Evolutionary conservation across 2,888 invertebrate genomes (phyloP), one percentile per base, ranked within the genome.

Genomic region (Eupithecia subfuscata): DNA sequence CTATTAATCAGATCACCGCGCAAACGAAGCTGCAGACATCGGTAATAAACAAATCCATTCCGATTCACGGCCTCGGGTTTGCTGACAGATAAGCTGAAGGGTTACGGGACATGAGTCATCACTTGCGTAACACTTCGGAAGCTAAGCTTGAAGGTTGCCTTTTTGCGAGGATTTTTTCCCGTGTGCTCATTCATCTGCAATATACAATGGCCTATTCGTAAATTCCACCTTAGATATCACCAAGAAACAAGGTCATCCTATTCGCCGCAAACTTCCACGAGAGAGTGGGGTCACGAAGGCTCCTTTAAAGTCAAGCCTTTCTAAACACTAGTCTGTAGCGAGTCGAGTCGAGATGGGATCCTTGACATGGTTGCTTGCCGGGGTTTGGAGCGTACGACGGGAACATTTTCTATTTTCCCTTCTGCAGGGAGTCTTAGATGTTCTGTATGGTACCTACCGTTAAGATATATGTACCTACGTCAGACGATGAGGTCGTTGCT

Each of bases 341-440:
- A 73, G 71, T 65, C 81, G 82, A 76, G 83, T 81, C 81, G 84
- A 82, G 87, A 86, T 84, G 79, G 79, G 85, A 87, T 90, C 90
- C 91, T 91, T 91, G 91, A 91, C 92, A 91, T 78, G 80, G 81
- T 90, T 89, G 78, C 75, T 70, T 60, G 48, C 56, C 72, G 69
- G 74, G 71, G 65, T 73, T 72, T 71, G n/a, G 22, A 52, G 69
- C 48, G 43, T 64, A 7, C 68, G 82, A 78, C 78, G 75, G 70
- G 75, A 79, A 75, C 69, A 73, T 71, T 70, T 78, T 71, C 43
- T 43, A 22, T 52, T 68, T 72, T 75, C 40, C 56, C 68, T 56
- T 63, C 25, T 71, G 25, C 48, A 63, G 18, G 67, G 40, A 60
- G 48, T 64, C 48, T 74, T 68, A 70, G 72, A 70, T 73, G 65